Evolutionary conservation across 2,113 vertebrate genomes (phyloP), one percentile per base, ranked within the genome.

Genomic region (Lagopus muta): DNA sequence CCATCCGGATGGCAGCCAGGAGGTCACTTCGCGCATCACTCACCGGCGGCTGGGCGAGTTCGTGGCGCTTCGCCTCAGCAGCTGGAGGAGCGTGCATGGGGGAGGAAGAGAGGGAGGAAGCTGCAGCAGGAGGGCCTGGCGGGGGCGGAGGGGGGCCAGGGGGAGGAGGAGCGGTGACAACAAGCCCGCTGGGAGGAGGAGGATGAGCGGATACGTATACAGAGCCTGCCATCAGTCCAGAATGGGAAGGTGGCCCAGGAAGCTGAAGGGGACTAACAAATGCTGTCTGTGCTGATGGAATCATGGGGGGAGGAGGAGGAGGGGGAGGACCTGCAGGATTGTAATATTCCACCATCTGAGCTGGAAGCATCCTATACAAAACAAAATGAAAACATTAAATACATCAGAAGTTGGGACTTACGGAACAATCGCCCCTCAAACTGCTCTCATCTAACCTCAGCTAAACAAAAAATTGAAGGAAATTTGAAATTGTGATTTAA

Each of bases 1-100:
- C 99, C 99, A 99, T 99, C 16, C 99, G 98, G 88, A 99, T 99
- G 70, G 99, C 99, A 76, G 99, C 98, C 47, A 99, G 98, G 34
- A 99, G 98, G 92, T 99, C 99, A 1, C 99, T 99, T 88, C 99
- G 98, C 9, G 99, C 99, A 14, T 99, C 99, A 1, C 97, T 99
- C 71, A 98, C 83, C 0, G 97, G 98, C 1, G 97, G 89, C 72
- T 98, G 98, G 0, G 95, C 34, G 12, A 95, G 60, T 7, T 98
- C 98, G 0, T 92, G 97, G 5, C 97, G 96, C 78, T 98, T 98
- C 1, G 81, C 92, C 81, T 98, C 98, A 0, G 91, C 18, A 2
- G 27, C 98, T 0, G 94, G 93, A 43, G 97, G 91, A 76, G 95
- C 97, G 11, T 99, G 99, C 98, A 99, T 98, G 27, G 98, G 98